Evolutionary conservation across 2,888 invertebrate genomes (phyloP).

Genomic region (Cerceris ruficornis): DNA sequence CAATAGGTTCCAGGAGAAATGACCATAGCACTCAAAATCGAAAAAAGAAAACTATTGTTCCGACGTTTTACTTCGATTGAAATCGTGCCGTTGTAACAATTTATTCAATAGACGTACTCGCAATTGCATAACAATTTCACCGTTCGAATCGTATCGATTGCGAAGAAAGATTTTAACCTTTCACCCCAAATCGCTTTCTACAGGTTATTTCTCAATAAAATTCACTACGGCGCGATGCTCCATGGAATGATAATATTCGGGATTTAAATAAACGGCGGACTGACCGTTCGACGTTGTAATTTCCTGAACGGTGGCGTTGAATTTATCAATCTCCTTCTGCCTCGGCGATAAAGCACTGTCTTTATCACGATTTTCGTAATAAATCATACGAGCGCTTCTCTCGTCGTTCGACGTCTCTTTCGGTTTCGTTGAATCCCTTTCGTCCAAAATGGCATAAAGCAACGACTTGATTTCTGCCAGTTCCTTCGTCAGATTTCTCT

Average conservation of each 20-base stretch:
- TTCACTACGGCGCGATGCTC: neutral
- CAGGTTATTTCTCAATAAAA: neutral
- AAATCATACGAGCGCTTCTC: neutral
- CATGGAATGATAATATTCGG: neutral
- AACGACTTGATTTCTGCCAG: constrained; percentile 64
- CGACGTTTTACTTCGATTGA: too few species aligned
- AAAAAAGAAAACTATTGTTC: too few species aligned
- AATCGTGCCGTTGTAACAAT: too few species aligned
- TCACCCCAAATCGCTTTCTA: constrained; percentile 1
- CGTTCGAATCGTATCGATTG: neutral
- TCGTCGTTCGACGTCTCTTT: constrained; percentile 4
- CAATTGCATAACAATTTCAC: neutral
- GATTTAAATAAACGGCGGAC: constrained; percentile 12
- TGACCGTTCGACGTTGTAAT: constrained; percentile 41
- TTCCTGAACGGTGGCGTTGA: constrained; percentile 65
- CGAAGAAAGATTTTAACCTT: neutral
- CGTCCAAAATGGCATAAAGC: constrained; percentile 23
- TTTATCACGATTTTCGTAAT: neutral
- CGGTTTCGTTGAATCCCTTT: neutral
- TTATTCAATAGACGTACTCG: neutral
- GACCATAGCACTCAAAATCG: too few species aligned
- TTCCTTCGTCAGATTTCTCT: constrained; percentile 59
- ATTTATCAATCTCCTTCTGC: constrained; percentile 62
- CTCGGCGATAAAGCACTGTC: constrained; percentile 42
- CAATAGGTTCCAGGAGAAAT: too few species aligned